Percentiles rank a stretch among this genome's conserved stretches.
These are phyloP conservation scores for Psittacula derbiana DNA, from an alignment of 2,797 vertebrate genomes.

Conservation along the genomic window DNA sequence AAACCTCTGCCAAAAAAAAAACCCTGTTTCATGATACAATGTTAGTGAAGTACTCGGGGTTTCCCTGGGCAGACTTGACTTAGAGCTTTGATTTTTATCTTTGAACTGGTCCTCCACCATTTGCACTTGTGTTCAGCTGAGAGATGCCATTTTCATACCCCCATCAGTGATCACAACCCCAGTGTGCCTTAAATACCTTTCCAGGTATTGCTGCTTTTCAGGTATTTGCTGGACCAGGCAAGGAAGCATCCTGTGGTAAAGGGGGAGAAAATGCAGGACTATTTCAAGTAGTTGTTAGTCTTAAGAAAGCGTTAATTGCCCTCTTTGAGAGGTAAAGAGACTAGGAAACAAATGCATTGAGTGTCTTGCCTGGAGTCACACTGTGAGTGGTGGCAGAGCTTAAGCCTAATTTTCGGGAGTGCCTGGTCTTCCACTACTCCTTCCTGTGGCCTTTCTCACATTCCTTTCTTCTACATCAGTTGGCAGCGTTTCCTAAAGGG, in stretches of 20 bases:
- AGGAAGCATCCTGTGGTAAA: not conserved
- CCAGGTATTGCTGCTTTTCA: not conserved
- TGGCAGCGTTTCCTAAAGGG: not conserved
- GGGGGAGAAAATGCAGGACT: not conserved
- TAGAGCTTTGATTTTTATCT: not conserved
- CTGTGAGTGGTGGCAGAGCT: not conserved
- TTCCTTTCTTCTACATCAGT: not conserved
- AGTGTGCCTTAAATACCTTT: not conserved
- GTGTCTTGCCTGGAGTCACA: not conserved
- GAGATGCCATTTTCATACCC: not conserved
- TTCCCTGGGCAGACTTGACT: not conserved
- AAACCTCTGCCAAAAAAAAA: not conserved
- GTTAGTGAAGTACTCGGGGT: not conserved
- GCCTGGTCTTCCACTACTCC: not conserved
- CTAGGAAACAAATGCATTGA: not conserved
- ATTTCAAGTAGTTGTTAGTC: not conserved
- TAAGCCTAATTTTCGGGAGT: not conserved
- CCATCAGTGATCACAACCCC: not conserved
- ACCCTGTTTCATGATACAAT: not conserved
- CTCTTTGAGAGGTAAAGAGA: not conserved
- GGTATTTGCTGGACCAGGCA: not conserved
- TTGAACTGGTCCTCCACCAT: not conserved
- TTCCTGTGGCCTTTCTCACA: not conserved
- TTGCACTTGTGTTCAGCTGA: not conserved
- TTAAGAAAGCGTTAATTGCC: not conserved